Evolutionary conservation across 2,113 vertebrate genomes (phyloP), one percentile per base, ranked within the genome.

Genomic region (Acrocephalus arundinaceus): DNA sequence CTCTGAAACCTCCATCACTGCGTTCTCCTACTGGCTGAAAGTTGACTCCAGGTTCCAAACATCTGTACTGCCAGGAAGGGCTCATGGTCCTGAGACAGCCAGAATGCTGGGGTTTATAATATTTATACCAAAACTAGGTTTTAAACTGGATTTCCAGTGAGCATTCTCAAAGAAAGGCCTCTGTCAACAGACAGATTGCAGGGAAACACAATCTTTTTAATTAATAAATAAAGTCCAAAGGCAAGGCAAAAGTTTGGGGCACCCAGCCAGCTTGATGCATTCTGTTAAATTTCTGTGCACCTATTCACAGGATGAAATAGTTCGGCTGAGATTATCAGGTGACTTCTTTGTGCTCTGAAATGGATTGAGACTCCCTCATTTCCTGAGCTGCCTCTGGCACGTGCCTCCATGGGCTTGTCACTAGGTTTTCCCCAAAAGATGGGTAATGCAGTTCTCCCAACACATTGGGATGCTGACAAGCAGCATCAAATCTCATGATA

Each of bases 401-500:
- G 4, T 67, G 13, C 30, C 45, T 57, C 77, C 37, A 1, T 25
- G 54, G 58, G n/a, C 66, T 86, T 93, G 67, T 62, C 78, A 11
- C 67, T 13, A 7, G 63, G 11, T 52, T 91, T 88, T 10, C 57
- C 85, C 85, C 72, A 37, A 39, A 59, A 48, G 75, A 90, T 67
- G 72, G 79, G 87, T 67, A 55, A 22, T 48, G 63, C 43, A 59
- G 67, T 90, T 77, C 75, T 76, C 87, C 91, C 93, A 78, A 83
- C 81, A 86, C 92, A 83, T 1, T 78, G 93, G 90, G 79, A 81
- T 86, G 72, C 83, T 95, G 95, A 90, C 92, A 95, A 67, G 87
- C 55, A 72, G 51, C 5, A 2, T 93, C 93, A 74, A 61, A 81
- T 65, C 94, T 93, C 95, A 94, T 92, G 90, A 93, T 95, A 88